Conservation (phyloP, 2,113 vertebrate species). For the Neodontobutis hainanensis region DNA sequence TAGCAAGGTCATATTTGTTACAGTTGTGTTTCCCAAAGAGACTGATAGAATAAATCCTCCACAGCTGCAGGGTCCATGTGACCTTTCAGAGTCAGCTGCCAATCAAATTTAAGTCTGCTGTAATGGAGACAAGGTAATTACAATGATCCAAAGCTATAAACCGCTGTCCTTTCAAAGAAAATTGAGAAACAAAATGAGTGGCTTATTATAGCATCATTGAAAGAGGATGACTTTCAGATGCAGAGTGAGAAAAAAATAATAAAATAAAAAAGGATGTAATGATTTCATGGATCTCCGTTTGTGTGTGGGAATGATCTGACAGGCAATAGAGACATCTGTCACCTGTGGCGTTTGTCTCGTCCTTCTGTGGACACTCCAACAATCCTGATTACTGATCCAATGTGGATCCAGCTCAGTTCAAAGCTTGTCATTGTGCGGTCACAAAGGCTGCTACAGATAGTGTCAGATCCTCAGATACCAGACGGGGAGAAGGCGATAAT, state of each 20-base stretch:
- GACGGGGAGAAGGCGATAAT: conserved; percentile 27
- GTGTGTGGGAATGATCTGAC: conserved; percentile 7
- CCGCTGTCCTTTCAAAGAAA: conserved; percentile 28
- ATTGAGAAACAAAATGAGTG: conserved; percentile 18
- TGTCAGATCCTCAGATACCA: conserved; percentile 12
- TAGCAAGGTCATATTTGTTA: conserved; percentile 35
- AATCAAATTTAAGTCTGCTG: conserved; percentile 33
- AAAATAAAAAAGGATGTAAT: not conserved
- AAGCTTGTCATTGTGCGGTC: conserved; percentile 18
- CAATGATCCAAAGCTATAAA: conserved; percentile 25
- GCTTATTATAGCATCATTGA: not conserved
- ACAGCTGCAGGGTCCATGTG: conserved; percentile 23
- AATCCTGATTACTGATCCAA: conserved; percentile 20
- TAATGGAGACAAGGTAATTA: conserved; percentile 42
- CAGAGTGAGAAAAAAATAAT: no score
- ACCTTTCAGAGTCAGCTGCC: conserved; percentile 54
- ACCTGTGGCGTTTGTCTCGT: not conserved
- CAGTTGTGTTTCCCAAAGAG: conserved; percentile 10
- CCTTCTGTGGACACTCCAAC: conserved; percentile 12
- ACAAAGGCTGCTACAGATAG: conserved; percentile 25
- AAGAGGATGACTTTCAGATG: not conserved
- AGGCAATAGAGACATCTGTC: conserved; percentile 14
- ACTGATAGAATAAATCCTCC: conserved; percentile 19
- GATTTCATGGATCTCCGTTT: conserved; percentile 18
- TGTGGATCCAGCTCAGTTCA: conserved; percentile 8